phyloP scores from a whole-genome alignment of 2,888 invertebrate species.

The Coenonympha glycerion region DNA sequence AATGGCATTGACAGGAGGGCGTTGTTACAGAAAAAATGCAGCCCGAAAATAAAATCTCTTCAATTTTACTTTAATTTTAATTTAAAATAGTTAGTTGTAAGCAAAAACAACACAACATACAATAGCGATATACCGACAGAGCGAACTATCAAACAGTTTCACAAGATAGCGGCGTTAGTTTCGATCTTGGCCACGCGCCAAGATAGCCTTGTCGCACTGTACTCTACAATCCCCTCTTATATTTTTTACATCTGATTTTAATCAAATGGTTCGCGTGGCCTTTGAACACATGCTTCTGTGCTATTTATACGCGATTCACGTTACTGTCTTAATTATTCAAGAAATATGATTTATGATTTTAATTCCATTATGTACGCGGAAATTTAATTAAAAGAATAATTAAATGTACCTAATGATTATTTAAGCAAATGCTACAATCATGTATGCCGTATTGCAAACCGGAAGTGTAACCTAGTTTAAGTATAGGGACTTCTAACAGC shows the following conservation, averaged over 20 bases:
- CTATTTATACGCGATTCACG: neutral
- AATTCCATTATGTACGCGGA: neutral
- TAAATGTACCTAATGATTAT: neutral
- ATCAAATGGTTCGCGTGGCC: constrained; percentile 31
- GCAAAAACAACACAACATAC: no score
- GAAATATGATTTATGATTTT: neutral
- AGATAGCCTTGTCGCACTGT: no score
- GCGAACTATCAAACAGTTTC: no score
- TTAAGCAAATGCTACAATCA: neutral
- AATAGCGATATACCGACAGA: no score
- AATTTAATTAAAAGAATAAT: constrained; percentile 3
- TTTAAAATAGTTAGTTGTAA: no score
- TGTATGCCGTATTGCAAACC: neutral
- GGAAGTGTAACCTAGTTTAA: neutral
- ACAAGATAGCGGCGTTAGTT: no score
- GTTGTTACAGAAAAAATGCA: no score
- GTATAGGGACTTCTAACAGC: neutral
- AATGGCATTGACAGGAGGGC: no score
- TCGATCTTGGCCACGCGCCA: no score
- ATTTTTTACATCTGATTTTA: constrained; percentile 60
- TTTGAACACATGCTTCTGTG: constrained; percentile 15
- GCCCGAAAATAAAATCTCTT: no score
- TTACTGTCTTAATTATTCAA: neutral
- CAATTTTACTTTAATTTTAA: no score
- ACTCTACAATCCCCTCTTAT: constrained; percentile 45